Percentiles rank a stretch among this genome's conserved stretches.
phyloP scores from a whole-genome alignment of 2,888 invertebrate species.

The Halictus ligatus region DNA sequence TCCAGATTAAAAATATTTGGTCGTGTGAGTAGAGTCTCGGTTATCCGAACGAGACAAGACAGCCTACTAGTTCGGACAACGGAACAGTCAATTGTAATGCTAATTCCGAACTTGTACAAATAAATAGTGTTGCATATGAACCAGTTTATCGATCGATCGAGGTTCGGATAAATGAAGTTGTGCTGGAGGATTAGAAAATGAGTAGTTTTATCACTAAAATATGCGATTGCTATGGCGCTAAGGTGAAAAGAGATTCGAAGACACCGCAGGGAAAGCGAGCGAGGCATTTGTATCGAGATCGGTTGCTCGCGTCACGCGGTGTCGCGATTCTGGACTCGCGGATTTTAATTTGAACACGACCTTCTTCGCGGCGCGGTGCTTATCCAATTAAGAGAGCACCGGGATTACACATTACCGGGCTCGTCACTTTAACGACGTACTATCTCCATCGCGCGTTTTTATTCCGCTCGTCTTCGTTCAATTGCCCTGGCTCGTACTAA shows the following conservation, averaged over 20 bases:
- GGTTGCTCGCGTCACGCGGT: not conserved
- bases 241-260: not conserved
- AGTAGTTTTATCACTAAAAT: too few relatives aligned
- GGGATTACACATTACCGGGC: not conserved
- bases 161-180: too few relatives aligned
- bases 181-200: too few relatives aligned
- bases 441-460: not conserved
- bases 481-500: not conserved
- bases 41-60: too few relatives aligned
- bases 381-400: constrained; percentile 23
- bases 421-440: not conserved
- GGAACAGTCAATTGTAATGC: too few relatives aligned
- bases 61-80: too few relatives aligned
- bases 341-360: constrained; percentile 18
- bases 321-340: not conserved
- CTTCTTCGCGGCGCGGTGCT: constrained; percentile 11
- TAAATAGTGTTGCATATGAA: too few relatives aligned
- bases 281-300: constrained; percentile 27
- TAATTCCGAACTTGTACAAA: too few relatives aligned
- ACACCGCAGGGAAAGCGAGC: not conserved
- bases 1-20: too few relatives aligned
- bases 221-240: too few relatives aligned
- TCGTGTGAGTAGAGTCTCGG: too few relatives aligned
- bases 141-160: too few relatives aligned
- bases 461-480: not conserved